Conservation (phyloP, 53 echinoderm and acorn worm genomes). For the Arbacia lixula region DNA sequence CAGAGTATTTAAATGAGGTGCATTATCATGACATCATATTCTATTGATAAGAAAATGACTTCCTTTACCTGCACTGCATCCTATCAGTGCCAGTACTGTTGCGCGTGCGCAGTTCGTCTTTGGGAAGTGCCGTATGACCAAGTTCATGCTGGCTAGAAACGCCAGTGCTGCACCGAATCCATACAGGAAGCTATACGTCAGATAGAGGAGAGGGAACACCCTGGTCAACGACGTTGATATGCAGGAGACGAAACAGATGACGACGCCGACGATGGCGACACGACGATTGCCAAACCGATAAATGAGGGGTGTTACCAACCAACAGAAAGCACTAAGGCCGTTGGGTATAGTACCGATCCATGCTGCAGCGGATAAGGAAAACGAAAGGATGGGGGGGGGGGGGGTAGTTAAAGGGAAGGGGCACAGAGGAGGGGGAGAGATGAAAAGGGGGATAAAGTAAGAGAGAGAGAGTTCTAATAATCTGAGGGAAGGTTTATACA, state of each 20-base stretch:
- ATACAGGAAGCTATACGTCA: constrained; percentile 74
- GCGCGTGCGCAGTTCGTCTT: constrained; percentile 72
- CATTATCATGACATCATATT: too few species aligned
- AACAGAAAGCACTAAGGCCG: constrained; percentile 63
- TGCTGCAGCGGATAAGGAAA: constrained; percentile 40
- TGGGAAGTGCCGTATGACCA: constrained; percentile 69
- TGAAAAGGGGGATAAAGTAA: too few species aligned
- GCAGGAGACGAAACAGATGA: constrained; percentile 62
- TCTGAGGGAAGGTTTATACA: too few species aligned
- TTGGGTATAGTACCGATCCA: constrained; percentile 82
- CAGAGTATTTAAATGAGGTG: too few species aligned
- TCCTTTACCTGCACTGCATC: constrained; percentile 70
- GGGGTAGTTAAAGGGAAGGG: too few species aligned
- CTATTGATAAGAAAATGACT: too few species aligned
- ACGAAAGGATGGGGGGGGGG: background rate
- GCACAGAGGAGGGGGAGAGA: too few species aligned
- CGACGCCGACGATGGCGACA: constrained; percentile 58
- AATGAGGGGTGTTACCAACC: constrained; percentile 63
- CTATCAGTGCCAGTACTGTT: constrained; percentile 60
- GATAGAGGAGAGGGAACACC: constrained; percentile 57
- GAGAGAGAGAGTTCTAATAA: too few species aligned
- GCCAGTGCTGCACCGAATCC: constrained; percentile 61
- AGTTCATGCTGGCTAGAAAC: constrained; percentile 62
- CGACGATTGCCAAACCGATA: constrained; percentile 65
- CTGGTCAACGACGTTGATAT: constrained; percentile 77